Evolutionary conservation across 2,888 invertebrate genomes (phyloP).

Genomic region (Eupithecia exiguata): DNA sequence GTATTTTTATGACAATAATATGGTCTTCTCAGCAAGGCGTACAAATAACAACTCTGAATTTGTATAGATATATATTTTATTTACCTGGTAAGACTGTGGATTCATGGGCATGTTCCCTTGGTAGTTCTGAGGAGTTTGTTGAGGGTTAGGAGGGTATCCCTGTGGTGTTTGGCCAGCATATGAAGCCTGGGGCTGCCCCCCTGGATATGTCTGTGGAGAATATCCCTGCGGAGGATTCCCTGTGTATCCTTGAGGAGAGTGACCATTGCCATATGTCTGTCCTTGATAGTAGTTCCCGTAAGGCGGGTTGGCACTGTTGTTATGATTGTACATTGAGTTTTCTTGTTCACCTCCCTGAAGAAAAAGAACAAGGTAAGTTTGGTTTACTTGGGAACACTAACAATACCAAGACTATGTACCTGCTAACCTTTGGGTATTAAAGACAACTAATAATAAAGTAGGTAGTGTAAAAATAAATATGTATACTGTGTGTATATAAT

Average conservation of each 20-base stretch:
- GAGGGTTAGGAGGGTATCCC: constrained; percentile 73
- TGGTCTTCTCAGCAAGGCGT: not conserved
- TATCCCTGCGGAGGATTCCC: constrained; percentile 73
- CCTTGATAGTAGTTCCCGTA: constrained; percentile 80
- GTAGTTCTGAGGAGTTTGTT: constrained; percentile 74
- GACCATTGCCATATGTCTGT: constrained; percentile 77
- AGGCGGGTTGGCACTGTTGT: constrained; percentile 69
- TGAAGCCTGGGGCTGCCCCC: constrained; percentile 63
- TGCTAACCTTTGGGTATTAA: too few species aligned
- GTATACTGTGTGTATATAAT: too few species aligned
- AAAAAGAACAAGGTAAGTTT: constrained; percentile 5
- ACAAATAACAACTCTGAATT: not conserved
- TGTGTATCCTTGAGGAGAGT: constrained; percentile 76
- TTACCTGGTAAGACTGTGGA: constrained; percentile 82
- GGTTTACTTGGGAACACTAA: not conserved
- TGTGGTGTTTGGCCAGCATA: constrained; percentile 71
- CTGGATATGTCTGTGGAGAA: constrained; percentile 71
- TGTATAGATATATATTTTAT: not conserved
- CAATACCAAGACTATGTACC: not conserved
- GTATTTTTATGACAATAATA: not conserved
- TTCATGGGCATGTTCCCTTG: constrained; percentile 76
- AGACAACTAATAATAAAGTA: too few species aligned
- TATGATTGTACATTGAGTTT: constrained; percentile 76
- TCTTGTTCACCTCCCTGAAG: constrained; percentile 79
- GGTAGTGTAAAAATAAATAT: too few species aligned